Percentiles rank a stretch among this genome's conserved stretches.
Conservation (phyloP, 2,888 invertebrate genomes). For the Orthosia incerta region DNA sequence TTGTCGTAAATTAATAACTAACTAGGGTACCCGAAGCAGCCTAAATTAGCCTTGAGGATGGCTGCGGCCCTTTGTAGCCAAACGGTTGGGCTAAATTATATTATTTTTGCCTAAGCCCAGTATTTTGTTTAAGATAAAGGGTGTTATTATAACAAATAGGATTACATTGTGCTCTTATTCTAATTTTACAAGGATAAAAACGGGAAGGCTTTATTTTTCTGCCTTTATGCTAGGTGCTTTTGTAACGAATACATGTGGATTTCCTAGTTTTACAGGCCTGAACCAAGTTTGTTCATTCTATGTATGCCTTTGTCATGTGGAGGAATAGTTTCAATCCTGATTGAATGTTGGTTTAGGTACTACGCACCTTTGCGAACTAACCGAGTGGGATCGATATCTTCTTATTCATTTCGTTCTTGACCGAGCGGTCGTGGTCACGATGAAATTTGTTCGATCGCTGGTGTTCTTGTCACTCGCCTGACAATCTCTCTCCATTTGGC, state of each 20-base stretch:
- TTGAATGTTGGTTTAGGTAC: too few species aligned
- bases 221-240: constrained; percentile 4
- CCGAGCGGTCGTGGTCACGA: too few species aligned
- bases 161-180: constrained; percentile 35
- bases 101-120: constrained; percentile 49
- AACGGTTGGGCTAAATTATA: constrained; percentile 40
- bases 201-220: constrained; percentile 5
- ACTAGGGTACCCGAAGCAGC: constrained; percentile 39
- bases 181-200: constrained; percentile 34
- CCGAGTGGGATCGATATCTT: too few species aligned
- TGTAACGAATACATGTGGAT: neutral
- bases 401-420: too few species aligned
- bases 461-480: too few species aligned
- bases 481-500: too few species aligned
- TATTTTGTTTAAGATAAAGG: constrained; percentile 53
- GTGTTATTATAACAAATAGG: constrained; percentile 47
- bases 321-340: neutral
- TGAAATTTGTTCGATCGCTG: too few species aligned
- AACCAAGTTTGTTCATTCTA: too few species aligned
- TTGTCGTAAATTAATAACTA: constrained; percentile 61
- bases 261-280: too few species aligned
- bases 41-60: constrained; percentile 55
- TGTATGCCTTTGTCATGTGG: too few species aligned
- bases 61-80: constrained; percentile 42
- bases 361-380: too few species aligned